Evolutionary conservation across 2,113 vertebrate genomes (phyloP), one percentile per base, ranked within the genome.

Genomic region (Sminthopsis crassicaudata): DNA sequence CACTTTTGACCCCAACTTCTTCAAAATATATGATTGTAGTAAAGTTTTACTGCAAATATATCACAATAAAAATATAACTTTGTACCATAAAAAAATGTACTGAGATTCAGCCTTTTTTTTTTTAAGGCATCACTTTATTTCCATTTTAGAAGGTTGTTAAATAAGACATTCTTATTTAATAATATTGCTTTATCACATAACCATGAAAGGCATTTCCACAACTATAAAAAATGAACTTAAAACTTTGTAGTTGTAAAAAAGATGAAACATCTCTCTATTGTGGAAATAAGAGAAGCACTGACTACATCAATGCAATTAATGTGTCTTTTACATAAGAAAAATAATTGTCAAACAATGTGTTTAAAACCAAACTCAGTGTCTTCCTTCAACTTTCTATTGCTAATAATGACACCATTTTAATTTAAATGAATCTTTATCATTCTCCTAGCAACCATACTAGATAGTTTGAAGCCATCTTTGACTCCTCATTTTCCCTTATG

Each of bases 181-280:
- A 54, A 96, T 52, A 90, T 51, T 93, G 6, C 54, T 24, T 93
- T 84, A 90, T 55, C 42, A 95, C 53, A 25, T 95, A 97, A 94
- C n/a, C 67, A 36, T 53, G 50, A 57, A 95, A 96, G 46, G 24
- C 2, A 94, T 76, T 5, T 91, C 93, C 93, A 90, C 52, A 94
- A 42, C 36, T n/a, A 94, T 91, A 84, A 91, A 50, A 50, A 50
- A 50, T 60, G 50, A 50, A 50, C 53, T 53, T 1, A 46, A 95
- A 96, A 94, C 94, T 96, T 42, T 90, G 50, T 91, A 92, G 93
- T 95, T 94, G 30, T 60, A 92, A 11, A 14, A 46, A 94, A 94
- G 57, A 92, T 76, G 53, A 93, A 92, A 16, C 48, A 53, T 57
- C 46, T 76, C 9, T 95, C 19, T 84, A 19, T 30, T 26, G 24